These are phyloP conservation scores for Eciton burchellii DNA, from an alignment of 1,140 invertebrate species.

Conservation along the genomic window DNA sequence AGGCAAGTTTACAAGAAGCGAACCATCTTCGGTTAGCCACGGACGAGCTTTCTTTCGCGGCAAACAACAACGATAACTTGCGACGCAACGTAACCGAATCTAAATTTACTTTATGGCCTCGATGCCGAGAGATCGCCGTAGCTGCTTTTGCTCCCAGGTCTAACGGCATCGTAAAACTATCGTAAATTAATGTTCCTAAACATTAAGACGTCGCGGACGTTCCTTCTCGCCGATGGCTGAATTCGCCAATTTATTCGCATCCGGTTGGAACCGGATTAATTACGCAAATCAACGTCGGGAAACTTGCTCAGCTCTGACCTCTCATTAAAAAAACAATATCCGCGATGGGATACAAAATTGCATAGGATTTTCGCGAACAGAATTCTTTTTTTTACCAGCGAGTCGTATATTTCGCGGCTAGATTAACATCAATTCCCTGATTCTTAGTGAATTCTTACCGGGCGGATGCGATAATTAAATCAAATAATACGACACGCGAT, in stretches of 20 bases:
- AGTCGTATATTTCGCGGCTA: background rate
- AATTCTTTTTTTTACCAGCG: background rate
- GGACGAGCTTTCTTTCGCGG: conserved; percentile 23
- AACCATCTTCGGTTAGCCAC: conserved; percentile 34
- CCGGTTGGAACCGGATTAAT: background rate
- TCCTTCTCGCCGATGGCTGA: background rate
- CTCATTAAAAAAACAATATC: background rate
- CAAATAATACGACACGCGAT: too few relatives aligned
- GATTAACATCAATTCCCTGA: background rate
- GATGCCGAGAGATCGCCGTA: background rate
- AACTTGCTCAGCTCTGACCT: background rate
- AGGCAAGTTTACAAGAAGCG: conserved; percentile 72
- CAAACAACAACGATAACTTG: conserved; percentile 37
- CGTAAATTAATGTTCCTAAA: conserved; percentile 16
- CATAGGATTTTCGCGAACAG: background rate
- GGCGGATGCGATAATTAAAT: background rate
- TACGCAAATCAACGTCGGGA: background rate
- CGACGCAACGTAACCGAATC: conserved; percentile 27
- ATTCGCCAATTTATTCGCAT: background rate
- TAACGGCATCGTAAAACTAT: background rate
- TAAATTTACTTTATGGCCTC: conserved; percentile 35
- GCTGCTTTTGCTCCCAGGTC: background rate
- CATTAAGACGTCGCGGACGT: background rate
- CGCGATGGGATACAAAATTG: background rate
- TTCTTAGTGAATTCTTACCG: background rate